phyloP scores from a whole-genome alignment of 2,888 invertebrate species.

The Zeuzera pyrina region DNA sequence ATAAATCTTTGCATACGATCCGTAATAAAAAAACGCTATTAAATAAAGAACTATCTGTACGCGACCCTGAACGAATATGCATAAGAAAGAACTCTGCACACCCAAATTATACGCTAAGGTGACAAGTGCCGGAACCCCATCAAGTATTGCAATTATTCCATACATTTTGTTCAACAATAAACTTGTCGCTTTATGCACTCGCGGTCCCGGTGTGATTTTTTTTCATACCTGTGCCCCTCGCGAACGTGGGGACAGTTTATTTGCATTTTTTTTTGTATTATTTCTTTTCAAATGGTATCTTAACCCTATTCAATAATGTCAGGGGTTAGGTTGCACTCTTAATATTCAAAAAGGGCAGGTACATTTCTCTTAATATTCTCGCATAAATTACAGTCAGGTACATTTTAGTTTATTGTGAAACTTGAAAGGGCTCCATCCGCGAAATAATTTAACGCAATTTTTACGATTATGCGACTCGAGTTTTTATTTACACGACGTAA shows the following conservation, averaged over 20 bases:
- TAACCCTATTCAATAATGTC: constrained; percentile 71
- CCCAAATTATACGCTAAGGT: constrained; percentile 69
- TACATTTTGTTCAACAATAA: constrained; percentile 24
- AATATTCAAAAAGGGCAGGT: constrained; percentile 74
- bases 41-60: constrained; percentile 65
- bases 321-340: constrained; percentile 75
- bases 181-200: constrained; percentile 44
- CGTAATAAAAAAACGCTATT: constrained; percentile 64
- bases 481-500: constrained; percentile 25
- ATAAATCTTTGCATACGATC: constrained; percentile 70
- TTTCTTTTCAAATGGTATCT: constrained; percentile 70
- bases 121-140: constrained; percentile 57
- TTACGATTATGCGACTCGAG: constrained; percentile 24
- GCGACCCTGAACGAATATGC: constrained; percentile 60
- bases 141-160: constrained; percentile 29
- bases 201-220: constrained; percentile 49
- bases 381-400: constrained; percentile 75
- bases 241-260: constrained; percentile 68
- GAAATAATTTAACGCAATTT: constrained; percentile 32
- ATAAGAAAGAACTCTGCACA: constrained; percentile 58
- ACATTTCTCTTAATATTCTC: constrained; percentile 73
- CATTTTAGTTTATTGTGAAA: constrained; percentile 66
- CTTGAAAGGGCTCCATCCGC: constrained; percentile 32
- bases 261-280: constrained; percentile 68
- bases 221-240: constrained; percentile 62